Evolutionary conservation across 2,113 vertebrate species (phyloP).

Genomic region (Neopipo cinnamomea): DNA sequence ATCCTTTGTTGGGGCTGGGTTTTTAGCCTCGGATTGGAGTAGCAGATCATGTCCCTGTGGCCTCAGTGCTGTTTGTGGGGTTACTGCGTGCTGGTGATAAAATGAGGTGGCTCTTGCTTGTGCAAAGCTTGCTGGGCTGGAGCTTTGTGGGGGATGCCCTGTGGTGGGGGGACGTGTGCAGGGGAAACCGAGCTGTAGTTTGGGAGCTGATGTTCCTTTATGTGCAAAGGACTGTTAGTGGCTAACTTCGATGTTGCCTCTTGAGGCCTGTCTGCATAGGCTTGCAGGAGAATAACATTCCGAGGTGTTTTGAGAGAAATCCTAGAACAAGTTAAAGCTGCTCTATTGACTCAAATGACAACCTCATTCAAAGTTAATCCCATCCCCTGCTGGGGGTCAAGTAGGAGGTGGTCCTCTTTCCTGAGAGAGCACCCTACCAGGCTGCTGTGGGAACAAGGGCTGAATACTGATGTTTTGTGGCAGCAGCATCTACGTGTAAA

Average conservation of each 20-base stretch:
- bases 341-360: background rate
- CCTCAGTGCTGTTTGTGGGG: background rate
- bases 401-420: background rate
- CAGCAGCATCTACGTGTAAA: background rate
- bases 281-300: background rate
- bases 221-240: background rate
- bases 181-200: background rate
- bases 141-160: background rate
- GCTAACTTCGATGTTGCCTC: background rate
- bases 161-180: background rate
- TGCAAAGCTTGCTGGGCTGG: background rate
- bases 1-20: background rate
- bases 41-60: fast-evolving
- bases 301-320: background rate
- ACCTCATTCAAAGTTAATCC: background rate
- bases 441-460: background rate
- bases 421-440: background rate
- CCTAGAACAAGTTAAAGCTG: background rate
- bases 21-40: background rate
- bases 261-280: fast-evolving
- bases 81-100: background rate
- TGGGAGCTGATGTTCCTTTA: background rate
- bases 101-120: background rate
- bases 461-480: background rate
- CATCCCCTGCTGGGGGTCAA: background rate